Conservation (phyloP, 2,113 vertebrate species). For the Nibea albiflora region DNA sequence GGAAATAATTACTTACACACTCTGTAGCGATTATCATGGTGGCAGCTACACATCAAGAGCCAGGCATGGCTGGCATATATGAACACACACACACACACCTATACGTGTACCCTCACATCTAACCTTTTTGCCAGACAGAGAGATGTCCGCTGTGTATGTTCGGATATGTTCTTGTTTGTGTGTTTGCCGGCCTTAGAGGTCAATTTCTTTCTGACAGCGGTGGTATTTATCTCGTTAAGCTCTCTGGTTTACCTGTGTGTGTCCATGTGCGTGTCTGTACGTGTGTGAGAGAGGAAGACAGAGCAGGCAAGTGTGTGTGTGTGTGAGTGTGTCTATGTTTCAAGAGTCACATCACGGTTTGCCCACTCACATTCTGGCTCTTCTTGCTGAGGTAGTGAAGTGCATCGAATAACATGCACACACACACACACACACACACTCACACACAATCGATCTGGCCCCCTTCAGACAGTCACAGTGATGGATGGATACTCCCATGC, state of each 20-base stretch:
- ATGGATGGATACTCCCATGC: conserved; percentile 71
- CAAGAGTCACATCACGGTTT: conserved; percentile 61
- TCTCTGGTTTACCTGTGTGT: conserved; percentile 35
- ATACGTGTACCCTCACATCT: conserved; percentile 17
- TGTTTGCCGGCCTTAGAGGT: conserved; percentile 49
- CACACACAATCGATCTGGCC: conserved; percentile 64
- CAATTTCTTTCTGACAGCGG: conserved; percentile 50
- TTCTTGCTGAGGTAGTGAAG: conserved; percentile 59
- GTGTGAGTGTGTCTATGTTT: conserved; percentile 8
- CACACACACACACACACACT: conserved; percentile 45
- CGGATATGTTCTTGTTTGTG: conserved; percentile 28
- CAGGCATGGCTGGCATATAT: not conserved
- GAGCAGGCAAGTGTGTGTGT: not conserved
- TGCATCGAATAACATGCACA: conserved; percentile 58
- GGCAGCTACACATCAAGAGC: conserved; percentile 29
- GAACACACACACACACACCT: not conserved
- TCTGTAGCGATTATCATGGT: conserved; percentile 50
- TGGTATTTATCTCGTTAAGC: conserved; percentile 69
- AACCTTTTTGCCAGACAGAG: conserved; percentile 45
- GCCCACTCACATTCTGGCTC: conserved; percentile 58
- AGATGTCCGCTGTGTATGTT: conserved; percentile 26
- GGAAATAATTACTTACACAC: conserved; percentile 64
- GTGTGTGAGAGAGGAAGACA: not conserved
- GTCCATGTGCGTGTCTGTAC: not conserved
- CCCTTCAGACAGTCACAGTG: conserved; percentile 71